Evolutionary conservation across 2,888 invertebrate genomes (phyloP), one percentile per base, ranked within the genome.

Genomic region (Callinectes sapidus): DNA sequence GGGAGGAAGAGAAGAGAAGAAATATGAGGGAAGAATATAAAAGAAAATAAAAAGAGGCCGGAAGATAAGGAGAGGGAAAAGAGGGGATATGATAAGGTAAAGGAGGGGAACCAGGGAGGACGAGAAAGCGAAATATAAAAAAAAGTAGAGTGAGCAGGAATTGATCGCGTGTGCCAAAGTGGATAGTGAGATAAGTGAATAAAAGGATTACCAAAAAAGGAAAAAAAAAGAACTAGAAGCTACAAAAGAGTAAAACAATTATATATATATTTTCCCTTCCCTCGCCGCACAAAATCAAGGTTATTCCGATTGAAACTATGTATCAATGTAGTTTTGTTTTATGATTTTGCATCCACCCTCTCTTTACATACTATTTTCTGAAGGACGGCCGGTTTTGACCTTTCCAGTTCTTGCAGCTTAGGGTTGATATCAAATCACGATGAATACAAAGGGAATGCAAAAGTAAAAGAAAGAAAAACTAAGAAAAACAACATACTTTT

Each of bases 91-190:
- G 18, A 61, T 61, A 61, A 61, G 18, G 61, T 61, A 61, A 61
- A 61, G 61, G 39, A 39, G 61, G 61, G 18, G 61, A 3, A 5
- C 1, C 18, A 61, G 61, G 5, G 61, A 23, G 61, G 16, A 23
- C 61, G 61, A 1, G 61, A 61, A 23, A 61, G 61, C 2, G 61
- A 3, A 61, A 23, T 61, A 5, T 16, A 28, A 28, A 71, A 71
- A 23, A 71, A n/a, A 71, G 8, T 8, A n/a, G 28, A 71, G 71
- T n/a, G 71, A 23, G 71, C 28, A 28, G 71, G 28, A 28, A 71
- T 71, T 71, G 71, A 28, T 48, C 48, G 48, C 48, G 71, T 71
- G 71, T 71, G 23, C 71, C 71, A 71, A 71, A 71, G 71, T n/a
- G 71, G 10, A 71, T 71, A 71, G 28, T 71, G 23, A 71, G 71